Base-by-base conservation (phyloP, 2,797 vertebrate genomes). In the Liparis tanakae region DNA sequence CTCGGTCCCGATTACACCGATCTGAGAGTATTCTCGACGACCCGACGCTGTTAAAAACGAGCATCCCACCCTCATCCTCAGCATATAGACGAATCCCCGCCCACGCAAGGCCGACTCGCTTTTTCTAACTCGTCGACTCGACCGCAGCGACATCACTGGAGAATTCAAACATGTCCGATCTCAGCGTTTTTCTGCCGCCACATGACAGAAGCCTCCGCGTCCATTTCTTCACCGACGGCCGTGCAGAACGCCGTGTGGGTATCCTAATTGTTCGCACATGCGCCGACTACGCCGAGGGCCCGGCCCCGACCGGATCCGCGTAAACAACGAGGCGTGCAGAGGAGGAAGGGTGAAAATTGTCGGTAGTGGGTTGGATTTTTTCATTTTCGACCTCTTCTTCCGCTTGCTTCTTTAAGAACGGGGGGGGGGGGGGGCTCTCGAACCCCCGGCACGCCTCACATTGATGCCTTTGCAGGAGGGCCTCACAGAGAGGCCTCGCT, bases 81-180 rank as follows among this genome's bases (percentile, higher is more conserved):
- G 51, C 71, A 37, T 58, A 74, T 9, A 72, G 67, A 85, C 25
- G 4, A 30, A 30, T 30, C 25, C 25, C 25, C 25, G 25, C 25
- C 25, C 25, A 30, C 25, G 4, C 25, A 30, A 30, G 4, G 25
- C 25, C 25, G 4, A 30, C 25, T 30, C 25, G 25, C 25, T 30
- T 30, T 81, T 67, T 81, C 67, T 50, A 7, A 82, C n/a, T n/a
- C n/a, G 61, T 7, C 8, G 20, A 69, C 51, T 33, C 79, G 5
- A 70, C 84, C 76, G 6, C 88, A 79, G 79, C 51, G 14, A 84
- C 87, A 83, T 74, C 79, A 84, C 66, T 57, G 59, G 57, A 82
- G 84, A 69, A 76, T 84, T 80, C 65, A 86, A 87, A 87, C 81
- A 88, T 85, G 78, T 90, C 83, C 39, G 39, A 87, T 87, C 79